These are phyloP conservation scores for Caenorhabditis angaria DNA, from an alignment of 2,888 invertebrate genomes.

Conservation along the genomic window DNA sequence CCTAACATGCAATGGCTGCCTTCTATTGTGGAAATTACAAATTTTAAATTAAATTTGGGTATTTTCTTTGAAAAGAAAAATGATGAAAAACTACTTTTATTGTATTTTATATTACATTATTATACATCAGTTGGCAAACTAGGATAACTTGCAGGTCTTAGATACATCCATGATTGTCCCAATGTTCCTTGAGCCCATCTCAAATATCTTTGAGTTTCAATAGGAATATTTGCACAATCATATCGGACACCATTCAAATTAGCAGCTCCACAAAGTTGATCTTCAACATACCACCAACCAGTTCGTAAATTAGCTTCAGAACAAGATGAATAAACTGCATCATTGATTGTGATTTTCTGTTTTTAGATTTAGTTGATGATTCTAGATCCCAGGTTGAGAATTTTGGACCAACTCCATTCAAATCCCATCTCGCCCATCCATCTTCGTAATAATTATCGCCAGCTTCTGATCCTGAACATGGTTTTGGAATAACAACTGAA, in stretches of 20 bases:
- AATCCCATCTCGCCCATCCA: constrained; percentile 62
- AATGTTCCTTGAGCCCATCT: constrained; percentile 55
- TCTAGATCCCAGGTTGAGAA: constrained; percentile 54
- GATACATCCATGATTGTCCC: constrained; percentile 48
- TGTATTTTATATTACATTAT: no score
- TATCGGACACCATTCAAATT: constrained; percentile 62
- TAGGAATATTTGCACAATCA: constrained; percentile 49
- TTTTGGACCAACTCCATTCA: constrained; percentile 51
- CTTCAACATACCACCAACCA: constrained; percentile 60
- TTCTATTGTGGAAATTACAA: no score
- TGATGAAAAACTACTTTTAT: no score
- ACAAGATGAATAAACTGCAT: constrained; percentile 39
- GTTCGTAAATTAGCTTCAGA: constrained; percentile 56
- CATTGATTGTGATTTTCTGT: neutral
- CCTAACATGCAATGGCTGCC: no score
- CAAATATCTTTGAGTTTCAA: constrained; percentile 47
- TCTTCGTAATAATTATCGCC: constrained; percentile 53
- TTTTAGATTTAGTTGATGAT: neutral
- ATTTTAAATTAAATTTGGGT: no score
- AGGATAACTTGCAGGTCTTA: constrained; percentile 54
- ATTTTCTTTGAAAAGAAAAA: no score
- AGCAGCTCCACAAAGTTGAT: constrained; percentile 55
- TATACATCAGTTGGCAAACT: no score
- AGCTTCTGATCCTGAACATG: constrained; percentile 56
- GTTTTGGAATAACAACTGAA: constrained; percentile 48